phyloP scores from a whole-genome alignment of 2,888 invertebrate genomes.

The Lamellibrachia satsuma region DNA sequence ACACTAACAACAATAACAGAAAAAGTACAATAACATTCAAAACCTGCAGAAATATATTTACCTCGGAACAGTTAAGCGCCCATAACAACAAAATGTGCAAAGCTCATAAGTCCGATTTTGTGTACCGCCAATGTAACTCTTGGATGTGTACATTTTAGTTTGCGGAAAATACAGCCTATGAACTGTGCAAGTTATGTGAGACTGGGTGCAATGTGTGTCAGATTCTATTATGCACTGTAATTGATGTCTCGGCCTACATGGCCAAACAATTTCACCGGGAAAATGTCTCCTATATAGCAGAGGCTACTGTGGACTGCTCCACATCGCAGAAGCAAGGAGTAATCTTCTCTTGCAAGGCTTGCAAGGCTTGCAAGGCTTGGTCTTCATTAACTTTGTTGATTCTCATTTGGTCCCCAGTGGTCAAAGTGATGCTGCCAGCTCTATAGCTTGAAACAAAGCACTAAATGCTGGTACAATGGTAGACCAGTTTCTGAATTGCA shows the following conservation, averaged over 20 bases:
- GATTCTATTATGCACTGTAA: not conserved
- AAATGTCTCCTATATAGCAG: not conserved
- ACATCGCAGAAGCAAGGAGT: not conserved
- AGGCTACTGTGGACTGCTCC: not conserved
- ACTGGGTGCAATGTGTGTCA: not conserved
- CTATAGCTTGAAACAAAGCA: not conserved
- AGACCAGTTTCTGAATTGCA: not conserved
- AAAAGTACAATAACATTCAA: constrained; percentile 12
- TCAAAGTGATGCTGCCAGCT: not conserved
- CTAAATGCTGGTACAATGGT: not conserved
- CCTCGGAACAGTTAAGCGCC: not conserved
- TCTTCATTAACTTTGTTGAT: not conserved
- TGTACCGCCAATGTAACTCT: not conserved
- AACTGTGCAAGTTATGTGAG: not conserved
- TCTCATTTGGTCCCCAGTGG: not conserved
- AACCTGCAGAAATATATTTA: not conserved
- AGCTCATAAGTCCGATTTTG: not conserved
- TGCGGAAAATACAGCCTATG: not conserved
- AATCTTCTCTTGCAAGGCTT: not conserved
- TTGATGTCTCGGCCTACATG: not conserved
- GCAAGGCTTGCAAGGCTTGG: not conserved
- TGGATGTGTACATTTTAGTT: not conserved
- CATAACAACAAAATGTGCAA: not conserved
- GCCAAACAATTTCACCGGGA: not conserved
- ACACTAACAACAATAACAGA: not conserved